These are phyloP conservation scores for Lanius ludovicianus DNA, from an alignment of 2,113 vertebrate species.

Conservation along the genomic window DNA sequence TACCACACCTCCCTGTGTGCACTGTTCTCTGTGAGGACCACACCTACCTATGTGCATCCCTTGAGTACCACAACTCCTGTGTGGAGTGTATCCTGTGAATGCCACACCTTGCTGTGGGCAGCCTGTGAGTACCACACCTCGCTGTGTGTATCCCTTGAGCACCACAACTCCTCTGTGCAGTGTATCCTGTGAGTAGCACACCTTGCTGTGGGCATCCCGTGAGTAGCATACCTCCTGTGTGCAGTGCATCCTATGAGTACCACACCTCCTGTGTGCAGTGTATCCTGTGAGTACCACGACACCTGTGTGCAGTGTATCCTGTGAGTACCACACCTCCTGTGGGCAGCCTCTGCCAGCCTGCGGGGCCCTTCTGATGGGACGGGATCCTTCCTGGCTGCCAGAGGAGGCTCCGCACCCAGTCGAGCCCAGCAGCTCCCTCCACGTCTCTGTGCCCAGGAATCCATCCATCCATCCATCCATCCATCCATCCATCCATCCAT, in stretches of 20 bases:
- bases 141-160: background rate
- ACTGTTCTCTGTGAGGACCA: too few relatives aligned
- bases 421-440: background rate
- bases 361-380: too few relatives aligned
- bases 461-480: background rate
- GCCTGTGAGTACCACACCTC: background rate
- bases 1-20: background rate
- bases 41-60: background rate
- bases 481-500: too few relatives aligned
- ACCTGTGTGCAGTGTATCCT: background rate
- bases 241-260: background rate
- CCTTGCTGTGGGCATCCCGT: background rate
- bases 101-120: too few relatives aligned
- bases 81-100: background rate
- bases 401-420: background rate
- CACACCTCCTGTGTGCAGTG: background rate
- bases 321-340: too few relatives aligned
- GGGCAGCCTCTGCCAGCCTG: background rate
- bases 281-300: background rate
- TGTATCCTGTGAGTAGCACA: background rate
- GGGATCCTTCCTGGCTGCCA: background rate
- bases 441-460: rapidly evolving
- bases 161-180: too few relatives aligned
- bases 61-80: background rate
- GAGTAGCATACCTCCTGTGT: too few relatives aligned